Evolutionary conservation across 2,797 vertebrate species (phyloP), one percentile per base, ranked within the genome.

Genomic region (Rallus crepitans): DNA sequence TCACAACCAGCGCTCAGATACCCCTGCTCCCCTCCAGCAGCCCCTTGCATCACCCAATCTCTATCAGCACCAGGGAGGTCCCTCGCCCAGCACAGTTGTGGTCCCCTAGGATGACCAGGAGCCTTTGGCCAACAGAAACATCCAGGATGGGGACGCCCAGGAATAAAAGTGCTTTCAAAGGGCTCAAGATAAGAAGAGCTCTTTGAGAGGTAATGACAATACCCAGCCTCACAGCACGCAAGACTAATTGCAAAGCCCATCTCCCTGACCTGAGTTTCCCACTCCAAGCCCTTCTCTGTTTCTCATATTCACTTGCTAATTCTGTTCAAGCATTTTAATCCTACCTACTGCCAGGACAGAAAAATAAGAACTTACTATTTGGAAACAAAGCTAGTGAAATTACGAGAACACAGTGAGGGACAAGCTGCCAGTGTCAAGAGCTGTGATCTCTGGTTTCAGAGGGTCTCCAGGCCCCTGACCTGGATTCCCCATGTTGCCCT

Each of bases 241-340:
- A 40, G 94, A 90, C 95, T 94, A 93, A 96, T 95, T 94, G 94
- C 86, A 94, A 95, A 96, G 72, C 71, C 75, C 91, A 90, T 82
- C 83, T 94, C 47, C 57, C 69, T 77, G 83, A 90, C 88, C 90
- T 7, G 3, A 33, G 63, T 40, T 63, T 90, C 87, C 82, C 33
- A 30, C 47, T 40, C 85, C 92, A 95, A 94, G 71, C 86, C 77
- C 40, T 89, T 82, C 85, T 82, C 81, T 7, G 24, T 81, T 95
- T 90, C 86, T 87, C 83, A 89, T 82, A 45, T 73, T 87, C 57
- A 52, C 80, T 91, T 18, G 30, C 71, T 94, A 85, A 95, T 80
- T 89, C 92, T 61, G 8, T 37, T 59, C 81, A 90, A 93, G 71
- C 47, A 63, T 68, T 95, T 97, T 93, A 92, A 96, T 89, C 93